Evolutionary conservation across 2,888 invertebrate genomes (phyloP), one percentile per base, ranked within the genome.

Genomic region (Zygogramma bicolorata): DNA sequence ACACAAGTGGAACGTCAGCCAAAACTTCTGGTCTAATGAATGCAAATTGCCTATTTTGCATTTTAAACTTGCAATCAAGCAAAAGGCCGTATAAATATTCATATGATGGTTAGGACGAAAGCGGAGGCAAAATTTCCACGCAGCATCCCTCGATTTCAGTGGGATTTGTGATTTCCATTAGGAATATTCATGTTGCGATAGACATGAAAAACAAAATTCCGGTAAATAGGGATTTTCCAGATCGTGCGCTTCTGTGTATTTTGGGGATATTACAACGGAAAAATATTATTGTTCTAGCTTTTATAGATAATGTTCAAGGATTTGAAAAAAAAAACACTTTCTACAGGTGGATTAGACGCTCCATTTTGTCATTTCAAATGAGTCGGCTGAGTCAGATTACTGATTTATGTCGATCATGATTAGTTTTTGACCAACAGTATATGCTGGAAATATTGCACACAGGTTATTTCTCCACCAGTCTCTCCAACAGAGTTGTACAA

Each of bases 21-120:
- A 74, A 79, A 77, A 78, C 73, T 78, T 75, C 71, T 34, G 57
- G 69, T 81, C 81, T 84, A 85, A 85, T 84, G 84, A 84, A 85
- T 85, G 85, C 82, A 85, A 85, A 85, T 85, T 85, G 85, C 83
- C 84, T 85, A 84, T 84, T 86, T 86, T 86, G 85, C 86, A 86
- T 86, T 86, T 86, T 85, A 85, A 86, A 86, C 83, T 85, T 83
- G 86, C 85, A 85, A 85, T 85, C 85, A 85, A 85, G 82, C 82
- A 85, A 85, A 85, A 83, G 83, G 83, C 80, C 82, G 74, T 82
- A 85, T 86, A 85, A 85, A 86, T 86, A 86, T 86, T 86, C 86
- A 86, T 85, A 82, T 72, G 75, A 74, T 70, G 75, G 75, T 73
- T 70, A 71, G 73, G 58, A 70, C 29, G 74, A 72, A 68, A 73